These are phyloP conservation scores for Eledona agricola DNA, from an alignment of 2,888 invertebrate genomes.

Conservation along the genomic window DNA sequence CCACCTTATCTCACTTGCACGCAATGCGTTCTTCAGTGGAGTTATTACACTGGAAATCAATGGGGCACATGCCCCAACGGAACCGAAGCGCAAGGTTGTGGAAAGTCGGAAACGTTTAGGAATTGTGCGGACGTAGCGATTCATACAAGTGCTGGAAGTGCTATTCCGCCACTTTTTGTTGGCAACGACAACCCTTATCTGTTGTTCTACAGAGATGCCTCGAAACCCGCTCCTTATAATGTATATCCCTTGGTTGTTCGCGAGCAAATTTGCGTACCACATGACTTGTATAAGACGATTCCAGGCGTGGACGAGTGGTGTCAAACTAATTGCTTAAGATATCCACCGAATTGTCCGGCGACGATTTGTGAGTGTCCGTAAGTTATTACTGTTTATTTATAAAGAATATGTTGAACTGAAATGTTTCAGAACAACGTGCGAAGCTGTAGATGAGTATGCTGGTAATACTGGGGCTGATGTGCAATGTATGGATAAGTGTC, in stretches of 20 bases:
- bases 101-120: conserved; percentile 88
- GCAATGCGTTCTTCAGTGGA: conserved; percentile 94
- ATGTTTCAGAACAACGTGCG: conserved; percentile 77
- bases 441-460: conserved; percentile 77
- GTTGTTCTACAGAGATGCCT: conserved; percentile 77
- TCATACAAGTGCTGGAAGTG: conserved; percentile 77
- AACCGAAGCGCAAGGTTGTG: conserved; percentile 87
- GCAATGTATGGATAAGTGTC: conserved; percentile 87
- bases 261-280: conserved; percentile 82
- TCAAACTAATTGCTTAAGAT: conserved; percentile 83
- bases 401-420: conserved; percentile 4
- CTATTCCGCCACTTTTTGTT: conserved; percentile 76
- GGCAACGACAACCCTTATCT: conserved; percentile 77
- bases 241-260: conserved; percentile 80
- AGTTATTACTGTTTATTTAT: conserved; percentile 61
- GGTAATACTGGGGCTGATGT: conserved; percentile 80
- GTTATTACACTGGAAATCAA: conserved; percentile 91
- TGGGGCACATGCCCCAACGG: conserved; percentile 90
- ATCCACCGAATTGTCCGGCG: conserved; percentile 86
- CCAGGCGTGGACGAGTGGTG: conserved; percentile 87
- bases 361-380: conserved; percentile 83
- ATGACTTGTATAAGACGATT: conserved; percentile 69
- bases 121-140: conserved; percentile 91
- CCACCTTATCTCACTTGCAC: conserved; percentile 86
- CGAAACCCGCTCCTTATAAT: conserved; percentile 69